Percentiles rank a stretch among this genome's conserved stretches.
Conservation (phyloP, 23 tunicate genomes). For the Styela clava region DNA sequence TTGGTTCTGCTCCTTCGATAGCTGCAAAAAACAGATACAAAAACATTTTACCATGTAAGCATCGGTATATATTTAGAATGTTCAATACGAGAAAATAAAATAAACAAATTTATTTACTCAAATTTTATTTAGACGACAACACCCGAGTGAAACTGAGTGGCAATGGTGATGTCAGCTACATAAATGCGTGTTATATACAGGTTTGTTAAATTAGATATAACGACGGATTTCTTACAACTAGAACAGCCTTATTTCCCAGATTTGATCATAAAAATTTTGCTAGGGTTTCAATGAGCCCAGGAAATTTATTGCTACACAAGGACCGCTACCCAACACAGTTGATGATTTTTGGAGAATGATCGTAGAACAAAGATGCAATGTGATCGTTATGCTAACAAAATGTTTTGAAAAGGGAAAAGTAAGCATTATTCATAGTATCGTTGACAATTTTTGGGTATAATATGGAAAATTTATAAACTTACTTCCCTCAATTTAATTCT, state of each 20-base stretch:
- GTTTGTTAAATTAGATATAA: neutral
- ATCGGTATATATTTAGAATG: neutral
- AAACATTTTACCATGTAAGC: neutral
- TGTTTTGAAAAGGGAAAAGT: constrained; percentile 40
- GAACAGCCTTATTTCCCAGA: neutral
- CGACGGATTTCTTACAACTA: too few relatives aligned
- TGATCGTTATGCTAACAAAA: constrained; percentile 54
- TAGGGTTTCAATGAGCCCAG: constrained; percentile 23
- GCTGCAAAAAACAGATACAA: neutral
- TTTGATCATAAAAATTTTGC: too few relatives aligned
- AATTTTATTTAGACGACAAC: neutral
- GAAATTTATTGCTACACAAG: constrained; percentile 60
- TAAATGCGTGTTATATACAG: neutral
- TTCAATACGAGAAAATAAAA: neutral
- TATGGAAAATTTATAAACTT: too few relatives aligned
- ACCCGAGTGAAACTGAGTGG: neutral
- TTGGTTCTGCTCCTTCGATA: neutral
- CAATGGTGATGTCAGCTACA: neutral
- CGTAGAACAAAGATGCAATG: constrained; percentile 26
- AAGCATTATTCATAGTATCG: too few relatives aligned
- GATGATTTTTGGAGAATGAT: constrained; percentile 50
- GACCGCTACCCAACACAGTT: constrained; percentile 33
- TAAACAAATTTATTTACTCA: neutral
- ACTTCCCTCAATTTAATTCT: too few relatives aligned
- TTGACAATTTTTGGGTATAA: too few relatives aligned